Conservation (phyloP, 2,797 vertebrate genomes). For the Hydrophis major region DNA sequence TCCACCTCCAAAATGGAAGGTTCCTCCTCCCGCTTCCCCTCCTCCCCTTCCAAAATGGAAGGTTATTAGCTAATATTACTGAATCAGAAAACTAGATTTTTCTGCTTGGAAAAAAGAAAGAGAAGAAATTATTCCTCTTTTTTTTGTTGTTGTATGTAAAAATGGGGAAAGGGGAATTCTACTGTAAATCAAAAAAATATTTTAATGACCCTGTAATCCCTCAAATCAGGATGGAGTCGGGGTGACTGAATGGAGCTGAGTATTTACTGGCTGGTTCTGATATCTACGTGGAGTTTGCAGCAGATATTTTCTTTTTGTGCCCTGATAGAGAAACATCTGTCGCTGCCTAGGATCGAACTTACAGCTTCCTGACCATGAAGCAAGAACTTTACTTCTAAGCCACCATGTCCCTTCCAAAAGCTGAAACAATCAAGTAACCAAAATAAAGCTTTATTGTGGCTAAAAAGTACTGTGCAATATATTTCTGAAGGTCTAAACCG, state of each 20-base stretch:
- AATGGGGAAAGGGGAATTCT: background rate
- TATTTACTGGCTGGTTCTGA: background rate
- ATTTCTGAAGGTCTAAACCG: background rate
- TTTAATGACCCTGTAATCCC: background rate
- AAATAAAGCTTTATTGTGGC: background rate
- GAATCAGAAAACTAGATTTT: background rate
- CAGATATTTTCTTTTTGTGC: background rate
- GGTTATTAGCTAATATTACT: background rate
- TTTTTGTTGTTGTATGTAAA: background rate
- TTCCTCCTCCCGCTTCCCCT: no score
- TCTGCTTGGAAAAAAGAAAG: background rate
- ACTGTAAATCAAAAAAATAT: background rate
- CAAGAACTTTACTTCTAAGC: background rate
- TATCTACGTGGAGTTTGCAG: background rate
- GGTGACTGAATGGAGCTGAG: background rate
- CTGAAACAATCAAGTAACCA: background rate
- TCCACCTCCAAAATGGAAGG: no score
- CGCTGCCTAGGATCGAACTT: background rate
- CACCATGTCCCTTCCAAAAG: background rate
- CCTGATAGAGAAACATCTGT: background rate
- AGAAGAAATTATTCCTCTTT: background rate
- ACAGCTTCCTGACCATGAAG: background rate
- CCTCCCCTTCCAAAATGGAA: background rate
- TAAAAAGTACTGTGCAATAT: background rate
- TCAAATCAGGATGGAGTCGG: background rate